Percentiles rank a stretch among this genome's conserved stretches.
Conservation (phyloP, 2,888 invertebrate genomes). For the Temnothorax rugatulus region DNA sequence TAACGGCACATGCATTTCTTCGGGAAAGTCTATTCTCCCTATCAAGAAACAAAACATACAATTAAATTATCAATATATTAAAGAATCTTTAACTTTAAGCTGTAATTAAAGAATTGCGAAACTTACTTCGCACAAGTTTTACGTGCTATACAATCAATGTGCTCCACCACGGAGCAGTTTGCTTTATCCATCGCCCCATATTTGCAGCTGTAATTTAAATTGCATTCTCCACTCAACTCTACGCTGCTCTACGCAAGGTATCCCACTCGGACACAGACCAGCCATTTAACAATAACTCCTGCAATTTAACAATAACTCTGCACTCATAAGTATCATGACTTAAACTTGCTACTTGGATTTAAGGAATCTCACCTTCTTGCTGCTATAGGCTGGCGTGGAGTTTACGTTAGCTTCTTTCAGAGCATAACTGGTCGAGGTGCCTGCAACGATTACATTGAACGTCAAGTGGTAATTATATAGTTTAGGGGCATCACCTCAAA, state of each 20-base stretch:
- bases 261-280: constrained; percentile 87
- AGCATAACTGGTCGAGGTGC: constrained; percentile 76
- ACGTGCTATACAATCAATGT: constrained; percentile 90
- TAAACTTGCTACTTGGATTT: not conserved
- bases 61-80: not conserved
- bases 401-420: constrained; percentile 79
- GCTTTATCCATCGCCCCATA: constrained; percentile 92
- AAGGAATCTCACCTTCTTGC: constrained; percentile 76
- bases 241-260: too few species aligned
- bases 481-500: too few species aligned
- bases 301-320: constrained; percentile 43
- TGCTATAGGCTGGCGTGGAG: constrained; percentile 80
- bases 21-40: constrained; percentile 89
- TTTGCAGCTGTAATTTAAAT: constrained; percentile 90
- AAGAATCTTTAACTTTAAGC: not conserved
- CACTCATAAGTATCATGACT: constrained; percentile 3
- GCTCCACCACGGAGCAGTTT: constrained; percentile 90
- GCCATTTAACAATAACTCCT: constrained; percentile 80
- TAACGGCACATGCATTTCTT: constrained; percentile 94
- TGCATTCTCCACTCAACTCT: constrained; percentile 91
- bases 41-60: constrained; percentile 62
- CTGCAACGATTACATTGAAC: constrained; percentile 66
- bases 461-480: too few species aligned
- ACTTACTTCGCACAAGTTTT: not conserved
- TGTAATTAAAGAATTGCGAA: not conserved